A percentile compares a stretch with the other conserved stretches of the same genome.
Conservation (phyloP, 2,888 invertebrate genomes). For the Lissonota sp. region DNA sequence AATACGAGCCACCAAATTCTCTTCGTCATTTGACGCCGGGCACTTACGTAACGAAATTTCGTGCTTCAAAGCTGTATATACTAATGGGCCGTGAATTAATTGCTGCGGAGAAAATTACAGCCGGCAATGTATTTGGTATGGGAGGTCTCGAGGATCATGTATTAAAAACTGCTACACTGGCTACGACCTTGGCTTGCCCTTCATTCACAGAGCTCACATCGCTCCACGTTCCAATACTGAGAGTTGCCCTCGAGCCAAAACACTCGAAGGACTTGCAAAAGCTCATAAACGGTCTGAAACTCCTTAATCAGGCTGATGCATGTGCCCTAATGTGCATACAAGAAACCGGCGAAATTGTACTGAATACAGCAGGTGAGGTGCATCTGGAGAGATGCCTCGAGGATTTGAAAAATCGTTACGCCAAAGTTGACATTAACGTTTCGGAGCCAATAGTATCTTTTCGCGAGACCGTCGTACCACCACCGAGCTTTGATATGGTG, state of each 20-base stretch:
- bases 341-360: constrained; percentile 97
- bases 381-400: constrained; percentile 98
- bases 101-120: constrained; percentile 90
- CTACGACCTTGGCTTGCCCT: constrained; percentile 92
- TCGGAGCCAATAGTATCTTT: constrained; percentile 99
- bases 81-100: constrained; percentile 97
- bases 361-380: constrained; percentile 98
- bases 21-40: constrained; percentile 87
- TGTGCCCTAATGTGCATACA: constrained; percentile 95
- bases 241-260: constrained; percentile 96
- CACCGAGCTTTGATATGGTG: constrained; percentile 93
- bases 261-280: constrained; percentile 91
- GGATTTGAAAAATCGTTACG: constrained; percentile 94
- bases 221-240: constrained; percentile 93
- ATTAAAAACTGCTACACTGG: constrained; percentile 95
- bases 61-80: constrained; percentile 92
- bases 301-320: constrained; percentile 97
- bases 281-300: constrained; percentile 90
- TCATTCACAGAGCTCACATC: constrained; percentile 93
- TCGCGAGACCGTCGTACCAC: constrained; percentile 95
- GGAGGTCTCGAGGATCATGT: constrained; percentile 94
- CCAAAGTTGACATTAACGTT: constrained; percentile 93
- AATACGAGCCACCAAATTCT: constrained; percentile 84
- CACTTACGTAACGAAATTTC: constrained; percentile 88
- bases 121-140: constrained; percentile 96